Percentiles rank a stretch among this genome's conserved stretches.
These are phyloP conservation scores for Silurus asotus DNA, from an alignment of 2,113 vertebrate species.

Conservation along the genomic window DNA sequence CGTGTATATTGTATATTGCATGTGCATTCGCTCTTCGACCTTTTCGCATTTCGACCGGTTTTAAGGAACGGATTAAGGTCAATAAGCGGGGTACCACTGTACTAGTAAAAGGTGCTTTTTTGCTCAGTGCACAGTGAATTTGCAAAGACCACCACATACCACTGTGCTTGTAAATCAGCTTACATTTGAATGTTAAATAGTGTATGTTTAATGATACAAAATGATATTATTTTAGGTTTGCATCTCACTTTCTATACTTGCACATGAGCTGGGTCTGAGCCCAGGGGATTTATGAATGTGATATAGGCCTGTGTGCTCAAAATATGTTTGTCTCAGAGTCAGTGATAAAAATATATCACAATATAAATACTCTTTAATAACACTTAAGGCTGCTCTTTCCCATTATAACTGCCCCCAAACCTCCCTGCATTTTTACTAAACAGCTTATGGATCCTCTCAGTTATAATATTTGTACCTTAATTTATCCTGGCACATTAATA, in stretches of 20 bases:
- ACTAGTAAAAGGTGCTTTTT: neutral
- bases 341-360: slow-evolving; percentile 8
- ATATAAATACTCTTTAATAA: slow-evolving; percentile 26
- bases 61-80: too few species aligned
- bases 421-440: neutral
- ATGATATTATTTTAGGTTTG: neutral
- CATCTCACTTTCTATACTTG: neutral
- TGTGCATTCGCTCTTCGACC: too few species aligned
- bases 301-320: neutral
- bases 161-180: neutral
- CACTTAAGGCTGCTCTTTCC: slow-evolving; percentile 13
- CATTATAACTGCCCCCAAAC: slow-evolving; percentile 20
- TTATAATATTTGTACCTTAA: neutral
- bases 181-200: neutral
- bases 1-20: too few species aligned
- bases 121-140: neutral
- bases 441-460: slow-evolving; percentile 7
- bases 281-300: slow-evolving; percentile 8
- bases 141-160: neutral
- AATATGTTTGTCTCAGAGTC: neutral
- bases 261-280: neutral
- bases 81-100: too few species aligned
- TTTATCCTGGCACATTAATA: neutral
- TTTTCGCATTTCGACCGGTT: too few species aligned
- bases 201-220: neutral